phyloP scores from a whole-genome alignment of 2,888 invertebrate species.

The Pomacea canaliculata region DNA sequence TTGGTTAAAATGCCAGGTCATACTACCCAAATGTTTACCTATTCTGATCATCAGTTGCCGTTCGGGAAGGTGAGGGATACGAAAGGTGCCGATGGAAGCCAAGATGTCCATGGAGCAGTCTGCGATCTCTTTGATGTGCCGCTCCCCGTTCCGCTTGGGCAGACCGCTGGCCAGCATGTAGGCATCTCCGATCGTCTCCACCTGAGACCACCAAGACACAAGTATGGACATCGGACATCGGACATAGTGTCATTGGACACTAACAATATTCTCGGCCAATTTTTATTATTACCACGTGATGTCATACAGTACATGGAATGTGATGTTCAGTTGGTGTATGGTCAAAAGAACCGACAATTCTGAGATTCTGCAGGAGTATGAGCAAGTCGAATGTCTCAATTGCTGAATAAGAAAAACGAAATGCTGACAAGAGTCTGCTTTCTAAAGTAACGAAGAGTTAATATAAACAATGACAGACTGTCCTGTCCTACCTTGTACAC shows the following conservation, averaged over 20 bases:
- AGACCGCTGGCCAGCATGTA: conserved; percentile 63
- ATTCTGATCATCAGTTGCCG: conserved; percentile 52
- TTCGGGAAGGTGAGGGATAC: conserved; percentile 57
- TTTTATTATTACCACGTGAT: background rate
- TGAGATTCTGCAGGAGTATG: too few species aligned
- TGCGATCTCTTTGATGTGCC: conserved; percentile 55
- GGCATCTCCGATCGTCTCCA: conserved; percentile 63
- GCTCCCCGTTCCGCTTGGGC: conserved; percentile 55
- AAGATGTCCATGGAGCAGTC: conserved; percentile 58
- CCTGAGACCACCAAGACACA: conserved; percentile 38
- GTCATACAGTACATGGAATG: background rate
- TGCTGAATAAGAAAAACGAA: too few species aligned
- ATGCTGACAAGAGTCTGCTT: too few species aligned
- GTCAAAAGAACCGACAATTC: too few species aligned
- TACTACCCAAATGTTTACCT: conserved; percentile 34
- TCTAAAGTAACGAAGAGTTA: too few species aligned
- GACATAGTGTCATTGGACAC: background rate
- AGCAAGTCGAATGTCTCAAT: too few species aligned
- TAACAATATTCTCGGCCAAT: background rate
- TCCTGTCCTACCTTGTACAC: conserved; percentile 57
- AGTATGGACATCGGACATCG: background rate
- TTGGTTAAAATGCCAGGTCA: too few species aligned
- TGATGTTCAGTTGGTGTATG: too few species aligned
- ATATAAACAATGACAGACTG: too few species aligned
- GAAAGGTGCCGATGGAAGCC: conserved; percentile 53